These are phyloP conservation scores for Clarias magur DNA, from an alignment of 2,113 vertebrate genomes.

Conservation along the genomic window DNA sequence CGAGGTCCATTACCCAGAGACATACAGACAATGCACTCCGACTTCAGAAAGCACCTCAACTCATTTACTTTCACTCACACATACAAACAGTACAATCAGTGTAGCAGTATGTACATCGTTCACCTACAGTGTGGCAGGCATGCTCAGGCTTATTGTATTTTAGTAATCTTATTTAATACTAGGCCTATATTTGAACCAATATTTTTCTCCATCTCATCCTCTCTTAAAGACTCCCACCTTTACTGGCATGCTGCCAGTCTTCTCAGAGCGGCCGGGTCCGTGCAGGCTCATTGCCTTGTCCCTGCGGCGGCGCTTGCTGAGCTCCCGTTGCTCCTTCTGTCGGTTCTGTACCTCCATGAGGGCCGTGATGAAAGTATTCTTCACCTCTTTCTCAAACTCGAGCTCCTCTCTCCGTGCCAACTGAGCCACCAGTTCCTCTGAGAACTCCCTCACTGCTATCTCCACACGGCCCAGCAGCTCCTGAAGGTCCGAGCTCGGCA, in stretches of 20 bases:
- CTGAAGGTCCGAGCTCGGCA: conserved; percentile 76
- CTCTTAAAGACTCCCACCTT: conserved; percentile 73
- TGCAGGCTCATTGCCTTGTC: conserved; percentile 87
- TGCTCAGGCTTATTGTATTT: background rate
- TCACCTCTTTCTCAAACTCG: conserved; percentile 94
- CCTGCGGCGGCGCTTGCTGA: conserved; percentile 82
- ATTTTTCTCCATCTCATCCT: background rate
- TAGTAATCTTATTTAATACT: background rate
- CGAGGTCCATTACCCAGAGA: conserved; percentile 61
- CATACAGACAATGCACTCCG: conserved; percentile 21
- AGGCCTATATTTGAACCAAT: background rate
- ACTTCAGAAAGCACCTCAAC: conserved; percentile 12
- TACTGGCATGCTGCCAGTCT: conserved; percentile 81
- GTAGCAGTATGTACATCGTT: background rate
- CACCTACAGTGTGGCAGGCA: background rate
- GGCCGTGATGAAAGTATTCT: conserved; percentile 91
- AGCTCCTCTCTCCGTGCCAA: conserved; percentile 87
- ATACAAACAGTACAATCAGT: background rate
- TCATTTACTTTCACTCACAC: background rate
- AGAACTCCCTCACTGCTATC: conserved; percentile 81
- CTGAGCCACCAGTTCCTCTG: conserved; percentile 87
- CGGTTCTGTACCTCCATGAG: conserved; percentile 93
- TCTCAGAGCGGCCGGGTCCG: conserved; percentile 72
- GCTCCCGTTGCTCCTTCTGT: conserved; percentile 87
- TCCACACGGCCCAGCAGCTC: conserved; percentile 84